A percentile compares a stretch with the other conserved stretches of the same genome.
phyloP scores from a whole-genome alignment of 2,888 invertebrate genomes.

The Lysandra coridon region DNA sequence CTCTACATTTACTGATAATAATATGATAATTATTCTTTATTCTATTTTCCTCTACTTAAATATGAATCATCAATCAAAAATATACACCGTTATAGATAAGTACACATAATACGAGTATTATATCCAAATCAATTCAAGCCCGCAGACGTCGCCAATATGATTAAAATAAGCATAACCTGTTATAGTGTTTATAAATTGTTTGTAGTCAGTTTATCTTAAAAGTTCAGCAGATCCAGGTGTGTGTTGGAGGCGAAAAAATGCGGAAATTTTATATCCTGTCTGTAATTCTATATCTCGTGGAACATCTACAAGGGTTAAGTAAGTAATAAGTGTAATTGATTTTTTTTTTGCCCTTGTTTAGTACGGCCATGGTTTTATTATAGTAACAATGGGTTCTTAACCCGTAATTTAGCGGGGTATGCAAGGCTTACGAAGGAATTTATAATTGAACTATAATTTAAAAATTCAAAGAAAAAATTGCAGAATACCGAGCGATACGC shows the following conservation, averaged over 20 bases:
- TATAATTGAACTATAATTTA: background rate
- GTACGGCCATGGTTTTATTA: background rate
- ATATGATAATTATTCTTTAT: too few relatives aligned
- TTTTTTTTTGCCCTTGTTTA: background rate
- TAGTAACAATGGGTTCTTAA: background rate
- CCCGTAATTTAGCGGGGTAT: background rate
- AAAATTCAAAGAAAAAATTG: background rate
- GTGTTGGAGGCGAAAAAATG: background rate
- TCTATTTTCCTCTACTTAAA: background rate
- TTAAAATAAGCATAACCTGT: conserved; percentile 18
- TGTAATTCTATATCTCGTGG: background rate
- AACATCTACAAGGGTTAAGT: background rate
- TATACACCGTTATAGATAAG: background rate
- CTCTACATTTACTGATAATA: too few relatives aligned
- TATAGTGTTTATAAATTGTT: background rate
- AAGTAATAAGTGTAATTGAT: background rate
- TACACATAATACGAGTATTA: background rate
- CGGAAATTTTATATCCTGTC: background rate
- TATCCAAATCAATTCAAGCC: background rate
- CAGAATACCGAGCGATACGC: background rate
- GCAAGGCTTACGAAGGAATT: too few relatives aligned
- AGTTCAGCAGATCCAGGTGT: background rate
- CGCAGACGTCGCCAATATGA: background rate
- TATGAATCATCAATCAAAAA: background rate
- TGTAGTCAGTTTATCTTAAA: conserved; percentile 11